Conservation (phyloP, 2,797 vertebrate genomes). For the Acanthurus tractus region DNA sequence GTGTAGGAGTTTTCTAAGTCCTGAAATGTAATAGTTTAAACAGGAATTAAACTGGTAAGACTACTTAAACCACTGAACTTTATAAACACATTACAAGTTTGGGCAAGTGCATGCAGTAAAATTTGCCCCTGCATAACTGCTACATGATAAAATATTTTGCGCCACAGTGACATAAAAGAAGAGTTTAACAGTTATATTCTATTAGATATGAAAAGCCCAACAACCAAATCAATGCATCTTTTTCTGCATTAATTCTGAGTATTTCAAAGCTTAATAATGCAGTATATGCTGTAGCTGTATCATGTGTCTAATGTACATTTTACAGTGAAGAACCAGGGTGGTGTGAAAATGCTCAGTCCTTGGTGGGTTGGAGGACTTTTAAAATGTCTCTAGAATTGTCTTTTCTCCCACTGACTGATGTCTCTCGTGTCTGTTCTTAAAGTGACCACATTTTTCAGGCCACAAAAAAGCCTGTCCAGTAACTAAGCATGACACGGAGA, state of each 20-base stretch:
- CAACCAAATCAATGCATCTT: not conserved
- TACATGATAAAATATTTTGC: constrained; percentile 1
- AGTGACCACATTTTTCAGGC: constrained; percentile 7
- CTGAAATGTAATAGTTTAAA: constrained; percentile 30
- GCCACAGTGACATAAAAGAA: not conserved
- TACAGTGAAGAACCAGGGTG: constrained; percentile 20
- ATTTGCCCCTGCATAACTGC: not conserved
- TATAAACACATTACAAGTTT: not conserved
- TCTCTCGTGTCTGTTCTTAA: constrained; percentile 11
- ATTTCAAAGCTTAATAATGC: constrained; percentile 4
- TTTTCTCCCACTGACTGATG: constrained; percentile 36
- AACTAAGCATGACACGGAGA: constrained; percentile 51
- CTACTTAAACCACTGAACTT: not conserved
- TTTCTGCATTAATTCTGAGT: not conserved
- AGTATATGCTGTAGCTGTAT: not conserved
- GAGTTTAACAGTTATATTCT: not conserved
- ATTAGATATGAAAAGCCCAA: not conserved
- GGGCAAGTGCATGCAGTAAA: not conserved
- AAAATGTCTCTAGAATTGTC: constrained; percentile 46
- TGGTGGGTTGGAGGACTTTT: constrained; percentile 25
- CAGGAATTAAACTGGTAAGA: not conserved
- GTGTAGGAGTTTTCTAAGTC: constrained; percentile 17
- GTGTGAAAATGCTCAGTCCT: constrained; percentile 25
- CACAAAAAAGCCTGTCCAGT: constrained; percentile 47
- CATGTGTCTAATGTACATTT: constrained; percentile 11